Evolutionary conservation across 2,113 vertebrate species (phyloP).

Genomic region (Pseudolaguvia tuberculata): DNA sequence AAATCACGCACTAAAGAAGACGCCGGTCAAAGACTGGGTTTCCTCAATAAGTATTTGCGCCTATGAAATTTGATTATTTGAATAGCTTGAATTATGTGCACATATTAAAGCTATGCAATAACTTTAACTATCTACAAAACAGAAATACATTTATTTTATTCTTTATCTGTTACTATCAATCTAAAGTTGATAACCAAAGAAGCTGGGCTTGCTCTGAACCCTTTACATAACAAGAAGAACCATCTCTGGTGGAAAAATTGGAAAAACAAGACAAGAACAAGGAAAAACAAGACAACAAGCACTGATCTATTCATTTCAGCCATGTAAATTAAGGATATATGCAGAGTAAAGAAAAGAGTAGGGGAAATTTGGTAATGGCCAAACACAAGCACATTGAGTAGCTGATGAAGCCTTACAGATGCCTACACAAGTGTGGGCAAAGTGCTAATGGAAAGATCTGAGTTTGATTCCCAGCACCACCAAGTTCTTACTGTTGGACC

Average conservation of each 20-base stretch:
- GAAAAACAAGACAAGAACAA: conserved; percentile 49
- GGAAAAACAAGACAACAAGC: no score
- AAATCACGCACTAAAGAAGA: no score
- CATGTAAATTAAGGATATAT: conserved; percentile 9
- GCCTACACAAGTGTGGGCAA: not conserved
- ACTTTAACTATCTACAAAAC: not conserved
- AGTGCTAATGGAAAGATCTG: no score
- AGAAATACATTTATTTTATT: not conserved
- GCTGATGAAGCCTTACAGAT: conserved; percentile 1
- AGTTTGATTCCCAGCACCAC: no score
- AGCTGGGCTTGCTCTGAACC: conserved; percentile 26
- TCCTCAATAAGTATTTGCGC: no score
- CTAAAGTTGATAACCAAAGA: conserved; percentile 6
- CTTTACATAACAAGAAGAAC: not conserved
- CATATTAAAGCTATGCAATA: not conserved
- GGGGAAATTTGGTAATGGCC: conserved; percentile 9
- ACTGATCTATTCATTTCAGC: conserved; percentile 23
- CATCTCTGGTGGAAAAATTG: conserved; percentile 15
- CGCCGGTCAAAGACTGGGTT: no score
- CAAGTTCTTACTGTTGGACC: no score
- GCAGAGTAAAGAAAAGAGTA: not conserved
- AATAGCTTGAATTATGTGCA: not conserved
- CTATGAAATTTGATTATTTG: no score
- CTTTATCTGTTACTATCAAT: not conserved
- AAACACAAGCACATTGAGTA: not conserved